Percentiles rank a stretch among this genome's conserved stretches.
phyloP scores from a whole-genome alignment of 2,888 invertebrate species.

The Diaprepes abbreviatus region DNA sequence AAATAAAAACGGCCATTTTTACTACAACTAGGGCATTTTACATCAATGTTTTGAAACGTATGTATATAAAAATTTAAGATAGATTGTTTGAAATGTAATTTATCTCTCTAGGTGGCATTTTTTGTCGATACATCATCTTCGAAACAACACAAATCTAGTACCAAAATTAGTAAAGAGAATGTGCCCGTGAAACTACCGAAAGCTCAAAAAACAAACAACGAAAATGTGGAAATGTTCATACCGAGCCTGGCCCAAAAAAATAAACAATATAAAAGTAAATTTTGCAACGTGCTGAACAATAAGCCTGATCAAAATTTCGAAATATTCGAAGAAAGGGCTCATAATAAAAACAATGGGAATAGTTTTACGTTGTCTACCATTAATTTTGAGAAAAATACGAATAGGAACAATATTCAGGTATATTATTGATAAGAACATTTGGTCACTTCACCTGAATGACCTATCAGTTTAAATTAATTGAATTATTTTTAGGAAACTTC shows the following conservation, averaged over 20 bases:
- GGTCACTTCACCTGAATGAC: too few species aligned
- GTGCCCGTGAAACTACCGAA: slow-evolving; percentile 49
- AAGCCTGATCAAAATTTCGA: slow-evolving; percentile 64
- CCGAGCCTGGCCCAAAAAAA: slow-evolving; percentile 71
- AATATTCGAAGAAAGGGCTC: slow-evolving; percentile 59
- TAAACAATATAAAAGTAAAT: slow-evolving; percentile 70
- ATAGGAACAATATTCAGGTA: slow-evolving; percentile 58
- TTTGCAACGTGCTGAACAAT: slow-evolving; percentile 67
- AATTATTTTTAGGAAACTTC: slow-evolving; percentile 61
- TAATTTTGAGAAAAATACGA: slow-evolving; percentile 58
- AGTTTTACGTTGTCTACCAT: slow-evolving; percentile 55
- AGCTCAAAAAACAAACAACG: slow-evolving; percentile 38
- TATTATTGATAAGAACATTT: neutral
- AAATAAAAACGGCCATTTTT: too few species aligned
- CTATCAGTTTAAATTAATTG: too few species aligned
- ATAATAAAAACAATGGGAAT: slow-evolving; percentile 50
- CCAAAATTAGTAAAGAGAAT: slow-evolving; percentile 54
- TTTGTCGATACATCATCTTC: slow-evolving; percentile 59
- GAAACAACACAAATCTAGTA: slow-evolving; percentile 34
- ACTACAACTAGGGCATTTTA: too few species aligned
- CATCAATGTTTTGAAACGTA: too few species aligned
- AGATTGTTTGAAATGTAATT: too few species aligned
- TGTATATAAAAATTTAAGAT: too few species aligned
- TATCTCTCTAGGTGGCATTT: slow-evolving; percentile 61
- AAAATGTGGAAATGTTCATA: slow-evolving; percentile 70